Evolutionary conservation across 2,888 invertebrate species (phyloP).

Genomic region (Parnassius mnemosyne): DNA sequence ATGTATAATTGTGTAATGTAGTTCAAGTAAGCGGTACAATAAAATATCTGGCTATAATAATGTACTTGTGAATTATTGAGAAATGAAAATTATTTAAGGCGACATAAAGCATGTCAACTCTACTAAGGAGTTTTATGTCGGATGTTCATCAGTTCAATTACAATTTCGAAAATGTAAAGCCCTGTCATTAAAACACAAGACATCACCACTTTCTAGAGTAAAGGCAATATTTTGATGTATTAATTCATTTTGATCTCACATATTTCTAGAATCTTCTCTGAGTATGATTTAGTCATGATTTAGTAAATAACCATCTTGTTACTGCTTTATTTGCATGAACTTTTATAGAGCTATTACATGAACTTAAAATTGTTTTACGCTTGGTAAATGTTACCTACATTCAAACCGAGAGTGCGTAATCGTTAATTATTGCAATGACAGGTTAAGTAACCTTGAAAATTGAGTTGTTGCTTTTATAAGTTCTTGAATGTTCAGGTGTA

Average conservation of each 20-base stretch:
- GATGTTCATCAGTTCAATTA: too few relatives aligned
- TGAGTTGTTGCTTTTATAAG: constrained; percentile 15
- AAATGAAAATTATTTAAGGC: too few relatives aligned
- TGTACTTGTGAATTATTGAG: too few relatives aligned
- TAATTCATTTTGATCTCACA: background rate
- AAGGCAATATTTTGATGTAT: background rate
- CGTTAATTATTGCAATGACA: constrained; percentile 22
- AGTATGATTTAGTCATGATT: background rate
- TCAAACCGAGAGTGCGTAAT: constrained; percentile 11
- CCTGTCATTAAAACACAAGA: too few relatives aligned
- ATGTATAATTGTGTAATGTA: too few relatives aligned
- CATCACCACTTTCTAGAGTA: too few relatives aligned
- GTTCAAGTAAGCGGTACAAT: too few relatives aligned
- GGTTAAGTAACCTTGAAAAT: constrained; percentile 23
- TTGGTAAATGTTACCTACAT: constrained; percentile 18
- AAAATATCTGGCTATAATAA: too few relatives aligned
- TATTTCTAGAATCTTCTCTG: constrained; percentile 1
- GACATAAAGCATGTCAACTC: too few relatives aligned
- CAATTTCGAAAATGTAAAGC: too few relatives aligned
- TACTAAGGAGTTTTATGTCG: too few relatives aligned
- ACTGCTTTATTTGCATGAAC: constrained; percentile 1
- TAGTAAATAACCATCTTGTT: constrained; percentile 16
- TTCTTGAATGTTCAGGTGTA: background rate
- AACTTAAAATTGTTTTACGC: constrained; percentile 6
- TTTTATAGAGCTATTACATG: constrained; percentile 8